These are phyloP conservation scores for Pseudococcus jackbeardsleyi DNA, from an alignment of 2,888 invertebrate genomes.

Conservation along the genomic window DNA sequence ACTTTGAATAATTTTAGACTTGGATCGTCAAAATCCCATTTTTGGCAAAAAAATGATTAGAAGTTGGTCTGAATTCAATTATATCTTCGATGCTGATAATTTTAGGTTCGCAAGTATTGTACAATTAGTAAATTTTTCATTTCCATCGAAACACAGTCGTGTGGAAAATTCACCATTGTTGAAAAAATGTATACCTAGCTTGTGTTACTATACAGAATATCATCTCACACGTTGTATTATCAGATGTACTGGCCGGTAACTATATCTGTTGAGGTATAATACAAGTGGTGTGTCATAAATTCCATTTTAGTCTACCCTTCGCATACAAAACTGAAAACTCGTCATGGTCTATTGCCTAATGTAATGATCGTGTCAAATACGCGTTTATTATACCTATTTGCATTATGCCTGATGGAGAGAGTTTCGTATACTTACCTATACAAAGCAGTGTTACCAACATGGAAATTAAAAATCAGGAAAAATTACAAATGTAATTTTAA, in stretches of 20 bases:
- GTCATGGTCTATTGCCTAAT: conserved; percentile 63
- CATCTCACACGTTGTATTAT: conserved; percentile 2
- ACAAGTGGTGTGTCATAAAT: conserved; percentile 45
- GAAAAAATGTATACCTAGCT: not conserved
- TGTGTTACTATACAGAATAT: not conserved
- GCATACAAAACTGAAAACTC: conserved; percentile 52
- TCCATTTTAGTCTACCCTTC: conserved; percentile 53
- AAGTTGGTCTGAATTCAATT: not conserved
- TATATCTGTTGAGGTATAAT: no score
- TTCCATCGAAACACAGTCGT: not conserved
- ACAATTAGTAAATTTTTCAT: not conserved
- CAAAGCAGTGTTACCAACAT: conserved; percentile 12
- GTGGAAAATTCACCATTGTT: not conserved
- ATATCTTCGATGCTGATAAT: not conserved
- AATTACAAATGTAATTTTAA: not conserved
- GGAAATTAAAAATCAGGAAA: not conserved
- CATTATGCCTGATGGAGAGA: not conserved
- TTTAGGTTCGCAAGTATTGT: not conserved
- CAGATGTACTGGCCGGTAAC: not conserved
- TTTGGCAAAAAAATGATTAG: not conserved
- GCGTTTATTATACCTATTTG: conserved; percentile 15
- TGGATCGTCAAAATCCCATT: not conserved
- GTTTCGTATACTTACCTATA: no score
- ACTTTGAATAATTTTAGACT: not conserved
- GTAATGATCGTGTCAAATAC: conserved; percentile 60